These are phyloP conservation scores for Tigriopus californicus DNA, from an alignment of 2,888 invertebrate genomes.

Conservation along the genomic window DNA sequence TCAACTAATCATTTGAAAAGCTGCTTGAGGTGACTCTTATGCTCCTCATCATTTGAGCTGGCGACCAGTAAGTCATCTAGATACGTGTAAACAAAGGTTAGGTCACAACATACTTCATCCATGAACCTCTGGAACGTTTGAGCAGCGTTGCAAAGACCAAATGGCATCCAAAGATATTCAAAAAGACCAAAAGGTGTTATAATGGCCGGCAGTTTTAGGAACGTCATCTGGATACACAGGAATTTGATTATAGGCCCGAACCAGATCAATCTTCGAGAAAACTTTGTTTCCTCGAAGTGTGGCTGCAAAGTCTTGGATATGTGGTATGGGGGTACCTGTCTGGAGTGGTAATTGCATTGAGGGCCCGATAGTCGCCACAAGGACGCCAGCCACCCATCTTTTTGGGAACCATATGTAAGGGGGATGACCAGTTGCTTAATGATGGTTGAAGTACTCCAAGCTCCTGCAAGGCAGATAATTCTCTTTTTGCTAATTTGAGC, in stretches of 20 bases:
- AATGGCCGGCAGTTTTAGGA: constrained; percentile 17
- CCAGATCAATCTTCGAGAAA: constrained; percentile 21
- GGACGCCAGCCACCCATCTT: constrained; percentile 23
- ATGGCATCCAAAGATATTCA: too few species aligned
- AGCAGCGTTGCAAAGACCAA: constrained; percentile 23
- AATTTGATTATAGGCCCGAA: constrained; percentile 26
- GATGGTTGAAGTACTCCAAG: constrained; percentile 21
- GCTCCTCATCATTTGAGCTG: background rate
- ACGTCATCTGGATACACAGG: constrained; percentile 21
- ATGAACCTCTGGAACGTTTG: constrained; percentile 25
- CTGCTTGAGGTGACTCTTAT: background rate
- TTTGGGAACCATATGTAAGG: constrained; percentile 17
- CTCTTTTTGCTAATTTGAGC: background rate
- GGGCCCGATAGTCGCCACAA: constrained; percentile 27
- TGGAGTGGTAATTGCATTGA: constrained; percentile 24
- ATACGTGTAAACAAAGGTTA: constrained; percentile 24
- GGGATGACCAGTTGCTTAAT: constrained; percentile 25
- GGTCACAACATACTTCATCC: constrained; percentile 17
- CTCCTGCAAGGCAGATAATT: background rate
- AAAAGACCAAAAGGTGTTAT: constrained; percentile 25
- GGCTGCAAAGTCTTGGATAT: constrained; percentile 24
- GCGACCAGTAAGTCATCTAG: constrained; percentile 24
- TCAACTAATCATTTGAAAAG: background rate
- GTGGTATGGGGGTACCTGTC: constrained; percentile 21
- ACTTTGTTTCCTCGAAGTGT: constrained; percentile 17